A percentile compares a stretch with the other conserved stretches of the same genome.
Evolutionary conservation across 2,113 vertebrate species (phyloP).

Genomic region (Typhlomys cinereus): DNA sequence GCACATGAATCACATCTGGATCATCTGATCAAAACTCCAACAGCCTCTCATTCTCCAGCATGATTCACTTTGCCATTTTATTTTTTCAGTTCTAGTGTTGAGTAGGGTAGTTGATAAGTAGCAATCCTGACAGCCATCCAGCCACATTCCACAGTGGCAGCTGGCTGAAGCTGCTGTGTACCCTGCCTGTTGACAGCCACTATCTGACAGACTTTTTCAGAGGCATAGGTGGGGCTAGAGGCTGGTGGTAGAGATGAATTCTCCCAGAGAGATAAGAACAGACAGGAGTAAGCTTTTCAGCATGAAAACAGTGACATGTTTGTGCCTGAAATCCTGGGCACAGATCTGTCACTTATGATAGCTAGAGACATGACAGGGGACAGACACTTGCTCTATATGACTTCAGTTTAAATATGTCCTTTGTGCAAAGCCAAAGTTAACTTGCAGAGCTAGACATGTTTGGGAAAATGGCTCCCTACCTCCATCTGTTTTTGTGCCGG

Average conservation of each 20-base stretch:
- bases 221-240: constrained; percentile 70
- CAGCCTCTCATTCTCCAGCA: constrained; percentile 43
- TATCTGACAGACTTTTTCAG: constrained; percentile 83
- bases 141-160: constrained; percentile 67
- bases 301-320: constrained; percentile 83
- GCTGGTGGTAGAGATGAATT: constrained; percentile 83
- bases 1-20: constrained; percentile 31
- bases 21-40: constrained; percentile 48
- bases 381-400: constrained; percentile 79
- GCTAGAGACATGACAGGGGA: constrained; percentile 80
- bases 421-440: constrained; percentile 54
- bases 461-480: neutral
- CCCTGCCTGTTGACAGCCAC: constrained; percentile 78
- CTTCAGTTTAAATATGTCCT: constrained; percentile 81
- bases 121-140: constrained; percentile 73
- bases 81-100: constrained; percentile 43
- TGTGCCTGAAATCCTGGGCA: constrained; percentile 76
- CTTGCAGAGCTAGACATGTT: constrained; percentile 19
- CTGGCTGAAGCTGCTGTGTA: constrained; percentile 69
- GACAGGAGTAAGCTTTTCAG: constrained; percentile 85
- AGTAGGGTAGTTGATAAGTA: neutral
- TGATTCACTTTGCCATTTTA: constrained; percentile 62
- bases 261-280: constrained; percentile 84
- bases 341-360: constrained; percentile 83
- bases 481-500: neutral